Percentiles rank a stretch among this genome's conserved stretches.
These are phyloP conservation scores for Eulithis testata DNA, from an alignment of 2,888 invertebrate genomes.

Conservation along the genomic window DNA sequence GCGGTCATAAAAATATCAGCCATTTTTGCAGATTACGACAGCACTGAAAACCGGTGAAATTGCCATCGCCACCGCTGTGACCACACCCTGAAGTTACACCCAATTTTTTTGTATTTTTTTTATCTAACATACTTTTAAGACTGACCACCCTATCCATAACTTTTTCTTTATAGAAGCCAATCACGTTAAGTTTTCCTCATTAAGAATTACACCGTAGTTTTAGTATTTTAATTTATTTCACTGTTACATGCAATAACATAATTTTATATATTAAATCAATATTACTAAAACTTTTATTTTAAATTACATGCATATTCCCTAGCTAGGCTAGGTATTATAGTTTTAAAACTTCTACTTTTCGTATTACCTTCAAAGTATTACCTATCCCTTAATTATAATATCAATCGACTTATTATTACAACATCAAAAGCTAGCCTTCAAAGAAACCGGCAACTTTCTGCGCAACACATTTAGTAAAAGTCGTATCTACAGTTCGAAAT, in stretches of 20 bases:
- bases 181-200: background rate
- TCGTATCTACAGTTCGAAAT: slow-evolving; percentile 1
- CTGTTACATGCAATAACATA: slow-evolving; percentile 1
- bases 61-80: background rate
- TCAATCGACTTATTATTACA: too few species aligned
- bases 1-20: background rate
- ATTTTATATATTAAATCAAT: background rate
- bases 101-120: background rate
- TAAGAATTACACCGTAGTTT: background rate
- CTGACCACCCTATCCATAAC: background rate
- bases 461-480: slow-evolving; percentile 4
- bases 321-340: background rate
- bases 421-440: background rate
- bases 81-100: background rate
- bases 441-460: background rate
- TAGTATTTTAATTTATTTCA: background rate
- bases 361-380: too few species aligned
- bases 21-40: slow-evolving; percentile 1
- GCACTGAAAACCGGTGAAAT: slow-evolving; percentile 1
- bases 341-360: too few species aligned
- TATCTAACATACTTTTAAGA: background rate
- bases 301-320: slow-evolving; percentile 3
- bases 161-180: background rate
- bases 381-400: too few species aligned
- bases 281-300: background rate